Evolutionary conservation across 2,113 vertebrate genomes (phyloP), one percentile per base, ranked within the genome.

Genomic region (Murina feae): DNA sequence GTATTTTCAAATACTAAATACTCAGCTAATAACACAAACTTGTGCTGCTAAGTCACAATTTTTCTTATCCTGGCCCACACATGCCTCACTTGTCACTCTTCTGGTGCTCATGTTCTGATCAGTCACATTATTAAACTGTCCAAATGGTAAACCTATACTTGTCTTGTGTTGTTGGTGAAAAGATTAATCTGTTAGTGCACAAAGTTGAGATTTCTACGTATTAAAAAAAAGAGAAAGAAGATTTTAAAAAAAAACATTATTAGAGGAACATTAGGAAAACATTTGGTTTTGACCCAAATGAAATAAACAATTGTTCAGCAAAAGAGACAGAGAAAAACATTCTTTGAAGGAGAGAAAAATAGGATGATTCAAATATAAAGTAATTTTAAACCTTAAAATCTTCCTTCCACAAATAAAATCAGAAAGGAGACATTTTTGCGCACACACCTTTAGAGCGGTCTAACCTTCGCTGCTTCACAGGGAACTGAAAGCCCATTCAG

Each of bases 401-500:
- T 93, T 89, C n/a, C 49, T 92, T 90, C 86, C 49, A 89, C 79
- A 95, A 94, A 79, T 71, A 79, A 91, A 90, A 65, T 51, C 42
- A 86, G 44, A 74, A 90, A 92, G 51, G 28, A 72, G 32, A 60
- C 32, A 20, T 42, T 39, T 83, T 53, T 60, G 63, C n/a, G 5
- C 14, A 30, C 14, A 66, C 5, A 9, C n/a, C 39, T 25, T 84
- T 28, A 6, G 51, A 90, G 76, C 71, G 8, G 42, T 8, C 1
- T 35, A 47, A 37, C 74, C 51, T 86, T 65, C 7, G 0, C 55
- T 82, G 42, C 44, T 21, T 13, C 28, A 51, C 47, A 30, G 76
- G 2, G 63, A 86, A 90, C 72, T 94, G 85, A 93, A 92, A 81
- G 88, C 30, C 90, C n/a, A 90, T 93, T 96, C 90, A 96, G 49